phyloP scores from a whole-genome alignment of 2,113 vertebrate genomes.

The Psittacus erithacus region DNA sequence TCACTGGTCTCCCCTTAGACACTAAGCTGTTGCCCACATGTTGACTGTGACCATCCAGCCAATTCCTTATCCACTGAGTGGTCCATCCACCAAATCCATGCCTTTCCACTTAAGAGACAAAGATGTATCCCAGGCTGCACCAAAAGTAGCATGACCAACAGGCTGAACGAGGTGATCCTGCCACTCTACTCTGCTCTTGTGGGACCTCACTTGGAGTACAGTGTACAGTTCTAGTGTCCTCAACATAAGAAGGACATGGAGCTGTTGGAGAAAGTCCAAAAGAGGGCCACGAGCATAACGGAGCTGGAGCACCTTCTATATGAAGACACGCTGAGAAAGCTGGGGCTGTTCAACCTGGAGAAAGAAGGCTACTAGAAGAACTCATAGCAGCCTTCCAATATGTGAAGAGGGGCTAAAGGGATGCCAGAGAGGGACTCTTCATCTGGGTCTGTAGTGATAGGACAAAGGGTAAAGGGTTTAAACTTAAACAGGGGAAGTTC shows the following conservation, averaged over 20 bases:
- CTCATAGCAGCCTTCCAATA: neutral
- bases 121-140: neutral
- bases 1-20: neutral
- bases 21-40: neutral
- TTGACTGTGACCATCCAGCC: neutral
- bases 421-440: neutral
- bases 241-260: neutral
- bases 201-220: neutral
- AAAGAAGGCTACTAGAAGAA: neutral
- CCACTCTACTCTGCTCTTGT: neutral
- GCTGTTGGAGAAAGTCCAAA: neutral
- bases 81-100: neutral
- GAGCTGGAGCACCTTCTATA: neutral
- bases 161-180: neutral
- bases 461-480: neutral
- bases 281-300: neutral
- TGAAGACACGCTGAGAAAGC: neutral
- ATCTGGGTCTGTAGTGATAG: neutral
- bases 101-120: neutral
- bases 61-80: neutral
- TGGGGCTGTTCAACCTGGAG: neutral
- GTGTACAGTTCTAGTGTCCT: neutral
- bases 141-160: neutral
- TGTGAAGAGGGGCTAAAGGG: neutral
- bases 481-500: neutral